Evolutionary conservation across 2,113 vertebrate species (phyloP), one percentile per base, ranked within the genome.

Genomic region (Pelecanoides urinatrix): DNA sequence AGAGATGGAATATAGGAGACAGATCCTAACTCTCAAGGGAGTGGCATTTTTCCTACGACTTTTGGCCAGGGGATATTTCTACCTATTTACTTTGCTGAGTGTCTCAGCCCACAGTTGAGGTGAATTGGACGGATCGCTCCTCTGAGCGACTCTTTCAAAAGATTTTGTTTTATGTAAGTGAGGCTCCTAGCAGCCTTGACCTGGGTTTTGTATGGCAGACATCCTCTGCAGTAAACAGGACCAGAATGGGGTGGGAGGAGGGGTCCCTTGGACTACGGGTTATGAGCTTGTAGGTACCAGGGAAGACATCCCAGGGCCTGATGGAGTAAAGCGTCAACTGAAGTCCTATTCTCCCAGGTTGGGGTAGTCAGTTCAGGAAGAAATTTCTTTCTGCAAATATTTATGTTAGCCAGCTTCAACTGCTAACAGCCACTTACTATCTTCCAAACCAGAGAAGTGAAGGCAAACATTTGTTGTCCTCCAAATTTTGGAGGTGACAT

Each of bases 281-380:
- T 74, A 42, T 4, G 10, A 44, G 26, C 6, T 53, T 72, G 20
- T 6, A 63, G 23, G 58, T 40, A 72, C 30, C 14, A 26, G 15
- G 19, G 59, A 74, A 86, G 8, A 49, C 2, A 55, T 65, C 32
- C 21, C 27, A 49, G 12, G 12, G 32, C 21, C 36, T 21, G 10
- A 27, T 38, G 21, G 6, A 78, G 7, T 42, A 34, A 71, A 71
- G 26, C 61, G 18, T 44, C 42, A 85, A n/a, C 12, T 75, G 29
- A 2, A 92, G 3, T 2, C 13, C 2, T 26, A 1, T 38, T 88
- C 3, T 26, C n/a, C 21, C 58, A 79, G 22, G 22, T 2, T 0
- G 0, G 5, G 11, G 12, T 40, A 63, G 20, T 49, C 30, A 68
- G 6, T 63, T 81, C 34, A 79, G 74, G 14, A 38, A 56, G 29